Percentiles rank a stretch among this genome's conserved stretches.
Conservation (phyloP, 2,113 vertebrate genomes). For the Pteropus alecto region DNA sequence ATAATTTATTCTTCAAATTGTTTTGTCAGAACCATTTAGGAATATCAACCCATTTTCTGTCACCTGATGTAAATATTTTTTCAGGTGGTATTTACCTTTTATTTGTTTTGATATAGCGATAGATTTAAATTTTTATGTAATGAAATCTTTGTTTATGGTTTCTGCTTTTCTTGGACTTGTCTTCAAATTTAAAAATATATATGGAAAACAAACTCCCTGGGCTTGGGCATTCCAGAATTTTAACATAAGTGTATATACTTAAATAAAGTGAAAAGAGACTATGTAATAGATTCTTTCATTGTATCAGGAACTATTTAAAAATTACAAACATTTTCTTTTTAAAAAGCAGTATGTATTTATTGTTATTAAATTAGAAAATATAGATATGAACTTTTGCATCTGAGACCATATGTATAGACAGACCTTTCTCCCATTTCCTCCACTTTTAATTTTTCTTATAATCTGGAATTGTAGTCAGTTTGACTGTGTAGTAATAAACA, state of each 20-base stretch:
- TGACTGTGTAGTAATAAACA: neutral
- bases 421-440: neutral
- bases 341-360: neutral
- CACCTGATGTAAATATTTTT: neutral
- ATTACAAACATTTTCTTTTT: neutral
- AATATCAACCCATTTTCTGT: neutral
- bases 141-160: neutral
- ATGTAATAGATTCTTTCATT: neutral
- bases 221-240: neutral
- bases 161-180: neutral
- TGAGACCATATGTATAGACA: neutral
- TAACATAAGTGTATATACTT: neutral
- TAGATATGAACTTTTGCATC: neutral
- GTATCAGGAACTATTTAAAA: neutral
- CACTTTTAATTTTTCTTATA: neutral
- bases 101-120: slow-evolving; percentile 14
- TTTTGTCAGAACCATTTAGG: neutral
- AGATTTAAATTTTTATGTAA: neutral
- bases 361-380: slow-evolving; percentile 23
- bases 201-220: neutral
- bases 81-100: neutral
- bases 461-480: neutral
- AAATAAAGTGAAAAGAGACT: neutral
- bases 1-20: slow-evolving; percentile 10
- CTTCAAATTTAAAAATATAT: slow-evolving; percentile 28